Conservation (phyloP, 2,888 invertebrate species). For the Eristalis tenax region DNA sequence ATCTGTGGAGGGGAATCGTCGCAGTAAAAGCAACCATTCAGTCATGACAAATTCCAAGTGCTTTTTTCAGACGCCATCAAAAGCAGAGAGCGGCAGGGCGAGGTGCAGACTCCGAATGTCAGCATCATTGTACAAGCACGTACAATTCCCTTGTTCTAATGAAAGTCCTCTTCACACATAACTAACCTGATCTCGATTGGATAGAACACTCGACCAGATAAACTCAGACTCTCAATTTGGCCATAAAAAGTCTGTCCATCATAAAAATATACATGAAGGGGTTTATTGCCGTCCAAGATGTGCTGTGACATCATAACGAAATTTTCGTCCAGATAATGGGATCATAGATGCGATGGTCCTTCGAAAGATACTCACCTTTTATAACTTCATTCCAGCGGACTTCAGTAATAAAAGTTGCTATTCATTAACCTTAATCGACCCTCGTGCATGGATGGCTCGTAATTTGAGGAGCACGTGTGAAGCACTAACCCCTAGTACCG, state of each 20-base stretch:
- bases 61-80: too few relatives aligned
- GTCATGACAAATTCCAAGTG: too few relatives aligned
- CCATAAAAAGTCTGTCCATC: neutral
- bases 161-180: too few relatives aligned
- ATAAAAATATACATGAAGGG: neutral
- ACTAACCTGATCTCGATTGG: neutral
- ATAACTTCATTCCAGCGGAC: neutral
- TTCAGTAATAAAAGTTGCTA: neutral
- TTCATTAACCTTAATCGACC: neutral
- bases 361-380: neutral
- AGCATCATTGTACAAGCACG: too few relatives aligned
- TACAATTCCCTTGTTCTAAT: too few relatives aligned
- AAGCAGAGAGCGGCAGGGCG: too few relatives aligned
- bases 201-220: neutral
- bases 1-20: too few relatives aligned
- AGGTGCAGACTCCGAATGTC: too few relatives aligned
- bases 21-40: too few relatives aligned
- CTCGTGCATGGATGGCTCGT: neutral
- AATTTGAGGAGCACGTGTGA: neutral
- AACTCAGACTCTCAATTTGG: neutral
- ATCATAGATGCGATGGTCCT: neutral
- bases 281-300: neutral
- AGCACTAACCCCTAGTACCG: neutral
- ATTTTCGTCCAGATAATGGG: neutral
- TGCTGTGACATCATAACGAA: neutral